A percentile compares a stretch with the other conserved stretches of the same genome.
phyloP scores from a whole-genome alignment of 1,140 invertebrate species.

The Onthophagus taurus region DNA sequence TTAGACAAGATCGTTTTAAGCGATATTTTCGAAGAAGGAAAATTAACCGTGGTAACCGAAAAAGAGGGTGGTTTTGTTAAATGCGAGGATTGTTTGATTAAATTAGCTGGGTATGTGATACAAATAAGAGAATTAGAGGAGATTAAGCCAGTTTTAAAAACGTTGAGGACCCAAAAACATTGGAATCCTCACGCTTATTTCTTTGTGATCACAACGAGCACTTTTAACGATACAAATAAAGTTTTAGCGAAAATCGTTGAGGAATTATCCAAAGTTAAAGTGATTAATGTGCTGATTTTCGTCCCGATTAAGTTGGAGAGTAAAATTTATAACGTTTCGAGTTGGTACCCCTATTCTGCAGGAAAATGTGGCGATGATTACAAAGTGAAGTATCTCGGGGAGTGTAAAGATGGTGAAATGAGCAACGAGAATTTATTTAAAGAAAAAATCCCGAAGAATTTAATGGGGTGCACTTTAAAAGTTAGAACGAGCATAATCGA shows the following conservation, averaged over 20 bases:
- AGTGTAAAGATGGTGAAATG: conserved; percentile 15
- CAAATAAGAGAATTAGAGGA: conserved; percentile 17
- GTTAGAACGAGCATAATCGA: conserved; percentile 19
- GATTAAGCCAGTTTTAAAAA: conserved; percentile 7
- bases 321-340: conserved; percentile 19
- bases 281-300: conserved; percentile 20
- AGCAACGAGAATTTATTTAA: conserved; percentile 15
- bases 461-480: conserved; percentile 22
- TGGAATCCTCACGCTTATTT: conserved; percentile 28
- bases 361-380: conserved; percentile 18
- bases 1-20: conserved; percentile 9
- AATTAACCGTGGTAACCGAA: conserved; percentile 5
- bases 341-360: conserved; percentile 25
- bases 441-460: conserved; percentile 22
- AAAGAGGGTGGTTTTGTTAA: background rate
- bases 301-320: conserved; percentile 10
- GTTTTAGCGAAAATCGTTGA: conserved; percentile 17
- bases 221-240: conserved; percentile 9
- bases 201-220: conserved; percentile 19
- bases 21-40: conserved; percentile 1
- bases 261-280: conserved; percentile 14
- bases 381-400: conserved; percentile 11
- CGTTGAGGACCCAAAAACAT: conserved; percentile 6
- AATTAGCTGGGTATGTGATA: conserved; percentile 16
- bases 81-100: background rate